Evolutionary conservation across 1,140 invertebrate genomes (phyloP), one percentile per base, ranked within the genome.

Genomic region (Hycleus phaleratus): DNA sequence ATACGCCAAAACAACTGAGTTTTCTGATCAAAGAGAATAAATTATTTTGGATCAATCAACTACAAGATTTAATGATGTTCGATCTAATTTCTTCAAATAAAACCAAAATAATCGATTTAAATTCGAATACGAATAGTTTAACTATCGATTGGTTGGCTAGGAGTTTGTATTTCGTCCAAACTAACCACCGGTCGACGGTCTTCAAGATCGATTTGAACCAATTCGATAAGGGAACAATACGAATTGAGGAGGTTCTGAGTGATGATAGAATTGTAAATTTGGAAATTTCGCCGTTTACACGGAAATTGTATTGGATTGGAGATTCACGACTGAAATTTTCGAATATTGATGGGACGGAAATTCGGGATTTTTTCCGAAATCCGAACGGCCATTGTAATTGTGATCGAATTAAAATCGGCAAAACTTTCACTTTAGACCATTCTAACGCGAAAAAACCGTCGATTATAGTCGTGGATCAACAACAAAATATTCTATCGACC

Each of bases 71-170:
- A 40, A 82, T 90, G 25, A 81, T 80, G 0, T 82, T 84, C 1
- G 75, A 82, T 56, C 72, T 84, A 4, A 78, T 65, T 0, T 73
- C 77, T 0, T 49, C 61, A 0, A 80, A 82, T 10, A 77, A 75
- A 2, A 80, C 78, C 0, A 83, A 86, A 78, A 76, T 91, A 56
- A 71, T 82, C 3, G 77, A 85, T 7, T 76, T 92, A 18, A 82
- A 85, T 49, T 81, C 82, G 11, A 82, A 81, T 26, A 84, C 82
- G 0, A 75, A 77, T 7, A 84, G 85, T 61, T 70, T 95, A 5
- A 83, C 85, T 5, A 77, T 91, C 0, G 92, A 96, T 72, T 96
- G 93, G 93, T 80, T 95, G 7, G 82, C 85, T 42, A 78, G 89
- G 46, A 83, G 84, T 45, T 72, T 95, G 1, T 95, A 93, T 68